phyloP scores from a whole-genome alignment of 1,140 invertebrate species.

The Ips typographus region DNA sequence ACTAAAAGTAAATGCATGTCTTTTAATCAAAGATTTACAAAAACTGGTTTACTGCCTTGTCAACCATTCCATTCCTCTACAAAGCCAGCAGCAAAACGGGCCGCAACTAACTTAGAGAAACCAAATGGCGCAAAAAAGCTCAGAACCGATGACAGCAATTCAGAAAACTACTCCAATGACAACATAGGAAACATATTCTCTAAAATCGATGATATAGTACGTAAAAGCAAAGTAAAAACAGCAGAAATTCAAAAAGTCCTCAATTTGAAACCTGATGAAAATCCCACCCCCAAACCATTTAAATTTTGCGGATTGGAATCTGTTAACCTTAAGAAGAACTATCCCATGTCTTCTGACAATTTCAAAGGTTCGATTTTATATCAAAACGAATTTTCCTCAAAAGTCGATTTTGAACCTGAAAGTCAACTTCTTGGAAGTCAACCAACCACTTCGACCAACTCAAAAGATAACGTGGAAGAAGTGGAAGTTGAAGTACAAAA shows the following conservation, averaged over 20 bases:
- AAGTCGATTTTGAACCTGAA: neutral
- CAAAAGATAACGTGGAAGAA: neutral
- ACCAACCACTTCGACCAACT: neutral
- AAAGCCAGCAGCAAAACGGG: neutral
- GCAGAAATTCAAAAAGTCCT: conserved; percentile 16
- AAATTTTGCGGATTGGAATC: neutral
- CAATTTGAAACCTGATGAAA: neutral
- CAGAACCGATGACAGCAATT: neutral
- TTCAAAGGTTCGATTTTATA: too few species aligned
- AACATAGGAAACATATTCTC: neutral
- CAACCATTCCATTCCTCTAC: neutral
- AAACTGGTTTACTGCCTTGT: conserved; percentile 7
- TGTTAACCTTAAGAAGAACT: too few species aligned
- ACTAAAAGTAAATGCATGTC: too few species aligned
- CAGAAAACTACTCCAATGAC: neutral
- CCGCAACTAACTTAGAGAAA: too few species aligned
- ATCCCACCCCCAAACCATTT: neutral
- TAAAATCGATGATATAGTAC: conserved; percentile 19
- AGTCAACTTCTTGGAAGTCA: neutral
- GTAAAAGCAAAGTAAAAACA: conserved; percentile 13
- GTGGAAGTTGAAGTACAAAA: neutral
- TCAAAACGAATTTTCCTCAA: too few species aligned
- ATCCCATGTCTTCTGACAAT: conserved; percentile 17
- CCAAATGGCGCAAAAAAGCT: too few species aligned
- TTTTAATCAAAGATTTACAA: conserved; percentile 5